Conservation (phyloP, 1,140 invertebrate species). For the Microplitis mediator region DNA sequence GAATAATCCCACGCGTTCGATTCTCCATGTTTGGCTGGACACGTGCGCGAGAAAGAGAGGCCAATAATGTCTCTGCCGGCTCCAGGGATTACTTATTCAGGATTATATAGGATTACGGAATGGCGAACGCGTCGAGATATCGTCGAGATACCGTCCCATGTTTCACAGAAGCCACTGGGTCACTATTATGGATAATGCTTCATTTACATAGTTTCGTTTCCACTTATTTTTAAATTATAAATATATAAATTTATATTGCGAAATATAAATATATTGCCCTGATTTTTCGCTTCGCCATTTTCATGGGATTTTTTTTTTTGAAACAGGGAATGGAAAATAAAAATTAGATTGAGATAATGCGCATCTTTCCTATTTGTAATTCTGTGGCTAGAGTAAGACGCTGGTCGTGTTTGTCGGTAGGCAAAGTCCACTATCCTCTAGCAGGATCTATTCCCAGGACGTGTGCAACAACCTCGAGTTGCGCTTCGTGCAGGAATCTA, state of each 20-base stretch:
- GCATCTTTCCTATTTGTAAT: neutral
- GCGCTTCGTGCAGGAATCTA: conserved; percentile 58
- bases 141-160: neutral
- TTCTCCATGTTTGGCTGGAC: conserved; percentile 30
- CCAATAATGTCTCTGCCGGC: neutral
- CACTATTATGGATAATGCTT: neutral
- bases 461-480: conserved; percentile 28
- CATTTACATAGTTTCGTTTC: conserved; percentile 24
- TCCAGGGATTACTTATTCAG: conserved; percentile 22
- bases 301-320: too few relatives aligned
- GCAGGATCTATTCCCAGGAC: conserved; percentile 49
- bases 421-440: conserved; percentile 46
- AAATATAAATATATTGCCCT: too few relatives aligned
- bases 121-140: neutral
- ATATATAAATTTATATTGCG: too few relatives aligned
- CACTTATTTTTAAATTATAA: conserved; percentile 15
- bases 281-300: too few relatives aligned
- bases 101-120: conserved; percentile 18
- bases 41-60: neutral
- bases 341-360: too few relatives aligned
- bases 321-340: too few relatives aligned
- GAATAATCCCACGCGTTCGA: conserved; percentile 32
- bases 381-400: neutral
- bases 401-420: neutral
- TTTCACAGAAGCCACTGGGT: neutral